These are phyloP conservation scores for Papilio demoleus DNA, from an alignment of 2,888 invertebrate genomes.

Conservation along the genomic window DNA sequence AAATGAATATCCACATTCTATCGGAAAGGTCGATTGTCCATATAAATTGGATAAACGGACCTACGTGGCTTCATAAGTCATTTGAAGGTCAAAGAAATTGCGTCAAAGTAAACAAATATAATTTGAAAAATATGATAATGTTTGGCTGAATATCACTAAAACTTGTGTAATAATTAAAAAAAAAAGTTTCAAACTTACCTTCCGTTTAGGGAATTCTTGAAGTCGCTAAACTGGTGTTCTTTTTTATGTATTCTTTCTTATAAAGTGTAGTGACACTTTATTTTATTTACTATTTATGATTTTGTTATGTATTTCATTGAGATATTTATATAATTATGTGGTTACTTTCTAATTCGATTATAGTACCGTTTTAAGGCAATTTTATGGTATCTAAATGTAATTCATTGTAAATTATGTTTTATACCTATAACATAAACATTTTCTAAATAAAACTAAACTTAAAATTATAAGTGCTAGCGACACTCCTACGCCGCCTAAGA, in stretches of 20 bases:
- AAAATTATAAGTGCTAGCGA: conserved; percentile 53
- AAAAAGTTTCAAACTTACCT: conserved; percentile 31
- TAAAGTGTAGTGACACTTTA: not conserved
- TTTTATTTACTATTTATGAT: no score
- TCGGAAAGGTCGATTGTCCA: not conserved
- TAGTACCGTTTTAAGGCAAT: not conserved
- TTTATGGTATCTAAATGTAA: not conserved
- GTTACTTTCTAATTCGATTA: not conserved
- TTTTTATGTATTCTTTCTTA: not conserved
- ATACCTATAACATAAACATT: conserved; percentile 42
- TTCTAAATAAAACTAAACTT: conserved; percentile 47
- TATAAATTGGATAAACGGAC: not conserved
- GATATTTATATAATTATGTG: not conserved
- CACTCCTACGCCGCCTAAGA: conserved; percentile 51
- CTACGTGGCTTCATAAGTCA: not conserved
- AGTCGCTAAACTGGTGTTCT: conserved; percentile 15
- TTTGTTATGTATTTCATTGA: not conserved
- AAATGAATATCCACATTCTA: not conserved
- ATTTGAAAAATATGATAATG: not conserved
- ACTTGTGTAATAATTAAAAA: not conserved
- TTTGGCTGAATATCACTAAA: not conserved
- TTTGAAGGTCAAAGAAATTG: conserved; percentile 12
- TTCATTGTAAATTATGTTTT: not conserved
- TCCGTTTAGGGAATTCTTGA: conserved; percentile 9
- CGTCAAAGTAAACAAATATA: not conserved